phyloP scores from a whole-genome alignment of 2,113 vertebrate species.

The Stomatorhinus ivindoensis region DNA sequence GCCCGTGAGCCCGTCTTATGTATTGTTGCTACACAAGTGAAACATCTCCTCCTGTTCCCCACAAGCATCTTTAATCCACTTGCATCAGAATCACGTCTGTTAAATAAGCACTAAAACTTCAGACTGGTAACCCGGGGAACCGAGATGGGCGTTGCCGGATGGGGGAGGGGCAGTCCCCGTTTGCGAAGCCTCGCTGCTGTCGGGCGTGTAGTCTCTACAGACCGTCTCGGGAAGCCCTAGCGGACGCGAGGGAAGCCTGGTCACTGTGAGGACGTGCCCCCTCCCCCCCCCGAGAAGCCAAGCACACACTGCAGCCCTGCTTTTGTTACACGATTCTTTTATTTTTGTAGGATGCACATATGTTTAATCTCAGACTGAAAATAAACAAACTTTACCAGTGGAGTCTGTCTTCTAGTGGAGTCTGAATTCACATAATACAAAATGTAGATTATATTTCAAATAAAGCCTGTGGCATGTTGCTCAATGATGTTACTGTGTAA shows the following conservation, averaged over 20 bases:
- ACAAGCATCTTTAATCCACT: background rate
- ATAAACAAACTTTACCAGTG: slow-evolving; percentile 13
- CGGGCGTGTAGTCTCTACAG: background rate
- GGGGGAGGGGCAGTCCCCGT: background rate
- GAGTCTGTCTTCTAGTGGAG: background rate
- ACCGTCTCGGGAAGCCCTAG: background rate
- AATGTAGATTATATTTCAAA: background rate
- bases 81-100: background rate
- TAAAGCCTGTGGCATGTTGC: background rate
- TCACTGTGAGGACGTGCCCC: background rate
- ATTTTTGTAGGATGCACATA: slow-evolving; percentile 7
- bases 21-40: background rate
- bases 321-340: slow-evolving; percentile 10
- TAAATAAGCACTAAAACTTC: background rate
- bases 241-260: background rate
- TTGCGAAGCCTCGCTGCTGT: background rate
- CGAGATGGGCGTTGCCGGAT: background rate
- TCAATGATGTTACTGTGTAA: background rate
- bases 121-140: background rate
- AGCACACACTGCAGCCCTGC: background rate
- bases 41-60: background rate
- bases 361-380: slow-evolving; percentile 5
- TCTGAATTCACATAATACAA: slow-evolving; percentile 6
- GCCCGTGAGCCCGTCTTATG: background rate
- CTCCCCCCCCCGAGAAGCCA: background rate